Evolutionary conservation across 2,113 vertebrate species (phyloP).

Genomic region (Actenoides hombroni): DNA sequence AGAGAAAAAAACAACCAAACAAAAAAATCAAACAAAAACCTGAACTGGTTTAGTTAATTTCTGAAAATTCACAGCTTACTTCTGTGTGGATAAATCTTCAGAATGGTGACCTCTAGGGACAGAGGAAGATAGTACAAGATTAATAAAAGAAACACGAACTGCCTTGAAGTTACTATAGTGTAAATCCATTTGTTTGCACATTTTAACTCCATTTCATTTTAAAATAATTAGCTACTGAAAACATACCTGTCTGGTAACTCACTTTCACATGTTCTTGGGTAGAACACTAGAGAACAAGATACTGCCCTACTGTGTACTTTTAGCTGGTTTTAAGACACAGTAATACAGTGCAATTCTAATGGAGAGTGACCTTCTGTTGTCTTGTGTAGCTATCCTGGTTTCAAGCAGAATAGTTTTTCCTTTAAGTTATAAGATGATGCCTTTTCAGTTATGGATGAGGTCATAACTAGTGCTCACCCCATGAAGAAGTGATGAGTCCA

Average conservation of each 20-base stretch:
- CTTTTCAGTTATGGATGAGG: neutral
- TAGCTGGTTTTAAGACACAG: neutral
- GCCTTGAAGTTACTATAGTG: neutral
- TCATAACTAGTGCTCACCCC: neutral
- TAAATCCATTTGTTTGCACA: neutral
- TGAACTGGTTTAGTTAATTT: neutral
- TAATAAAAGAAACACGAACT: neutral
- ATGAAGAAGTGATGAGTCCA: neutral
- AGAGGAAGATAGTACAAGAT: neutral
- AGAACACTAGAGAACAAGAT: neutral
- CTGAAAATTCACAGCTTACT: neutral
- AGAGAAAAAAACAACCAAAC: too few relatives aligned
- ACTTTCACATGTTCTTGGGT: neutral
- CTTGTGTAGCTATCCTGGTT: neutral
- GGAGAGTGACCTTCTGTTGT: neutral
- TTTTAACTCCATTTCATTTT: neutral
- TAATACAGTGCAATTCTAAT: neutral
- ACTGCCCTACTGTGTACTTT: too few relatives aligned
- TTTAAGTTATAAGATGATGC: neutral
- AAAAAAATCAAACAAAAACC: neutral
- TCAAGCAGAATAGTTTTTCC: neutral
- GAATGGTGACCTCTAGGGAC: neutral
- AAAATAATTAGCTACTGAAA: neutral
- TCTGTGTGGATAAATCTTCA: neutral
- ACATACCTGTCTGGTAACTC: neutral